Evolutionary conservation across 2,888 invertebrate species (phyloP).

Genomic region (Brenthis ino): DNA sequence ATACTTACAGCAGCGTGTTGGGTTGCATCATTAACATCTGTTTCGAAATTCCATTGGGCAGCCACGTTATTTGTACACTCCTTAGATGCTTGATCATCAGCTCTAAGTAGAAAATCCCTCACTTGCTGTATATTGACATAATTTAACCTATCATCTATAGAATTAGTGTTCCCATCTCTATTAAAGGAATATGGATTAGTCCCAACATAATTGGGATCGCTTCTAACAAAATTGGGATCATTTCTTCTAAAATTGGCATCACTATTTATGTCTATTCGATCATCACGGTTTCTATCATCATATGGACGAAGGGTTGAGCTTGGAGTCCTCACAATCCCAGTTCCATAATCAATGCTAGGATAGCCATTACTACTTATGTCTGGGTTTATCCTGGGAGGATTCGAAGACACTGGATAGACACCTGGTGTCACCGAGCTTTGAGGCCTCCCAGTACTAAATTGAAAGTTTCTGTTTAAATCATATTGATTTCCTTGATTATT

Average conservation of each 20-base stretch:
- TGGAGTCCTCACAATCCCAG: slow-evolving; percentile 51
- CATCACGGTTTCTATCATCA: slow-evolving; percentile 65
- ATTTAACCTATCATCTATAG: slow-evolving; percentile 69
- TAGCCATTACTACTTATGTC: slow-evolving; percentile 77
- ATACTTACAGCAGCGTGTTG: slow-evolving; percentile 91
- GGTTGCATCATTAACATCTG: slow-evolving; percentile 91
- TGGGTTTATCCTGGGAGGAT: slow-evolving; percentile 67
- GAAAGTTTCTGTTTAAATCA: slow-evolving; percentile 62
- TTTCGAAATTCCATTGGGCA: slow-evolving; percentile 94
- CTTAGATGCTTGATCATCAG: slow-evolving; percentile 89
- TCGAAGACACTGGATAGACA: slow-evolving; percentile 65
- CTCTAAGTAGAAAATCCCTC: slow-evolving; percentile 84
- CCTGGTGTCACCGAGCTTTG: slow-evolving; percentile 55
- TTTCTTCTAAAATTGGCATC: slow-evolving; percentile 74
- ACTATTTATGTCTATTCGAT: slow-evolving; percentile 72
- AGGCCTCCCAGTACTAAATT: slow-evolving; percentile 63
- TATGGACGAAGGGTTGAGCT: slow-evolving; percentile 60
- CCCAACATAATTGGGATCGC: slow-evolving; percentile 71
- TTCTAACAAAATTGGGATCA: slow-evolving; percentile 78
- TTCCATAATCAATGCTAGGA: slow-evolving; percentile 63
- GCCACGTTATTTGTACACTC: slow-evolving; percentile 93
- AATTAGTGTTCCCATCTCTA: slow-evolving; percentile 59
- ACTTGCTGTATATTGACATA: slow-evolving; percentile 73
- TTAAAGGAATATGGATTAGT: slow-evolving; percentile 73
- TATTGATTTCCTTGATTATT: slow-evolving; percentile 73